Base-by-base conservation (phyloP, 2,888 invertebrate species). In the Drosophila robusta region DNA sequence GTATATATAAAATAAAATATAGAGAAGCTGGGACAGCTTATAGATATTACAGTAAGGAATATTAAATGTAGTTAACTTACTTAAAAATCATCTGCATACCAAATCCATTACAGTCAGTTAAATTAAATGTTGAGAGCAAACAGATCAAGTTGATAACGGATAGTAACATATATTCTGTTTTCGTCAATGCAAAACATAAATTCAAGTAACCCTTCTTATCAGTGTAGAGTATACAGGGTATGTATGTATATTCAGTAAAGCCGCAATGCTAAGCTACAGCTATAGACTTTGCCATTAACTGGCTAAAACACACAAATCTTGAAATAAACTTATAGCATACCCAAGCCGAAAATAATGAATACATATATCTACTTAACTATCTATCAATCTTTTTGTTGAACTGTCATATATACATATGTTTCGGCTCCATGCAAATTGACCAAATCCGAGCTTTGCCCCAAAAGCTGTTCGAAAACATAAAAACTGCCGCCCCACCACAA, bases 401-500 rank as follows among this genome's bases (percentile, higher is more conserved):
- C 36, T 55, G 60, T 70, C 44, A 54, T 55, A 44, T 55, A 44
- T 41, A 51, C 45, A 38, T 26, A 16, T 66, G 32, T 51, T 32
- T 11, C 34, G 7, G 36, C 44, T 50, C 24, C 41, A 60, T 70
- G 70, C 26, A 61, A 70, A 54, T 70, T 52, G 60, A 18, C 45
- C 16, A 36, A 9, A 50, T 52, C 51, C 56, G 41, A 29, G 42
- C 45, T 39, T 47, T 44, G 49, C 44, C 32, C 26, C 42, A 9
- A 29, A 9, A 29, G 9, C 29, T 29, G 29, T 29, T 29, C 9
- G 12, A 11, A 12, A 22, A 46, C 72, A 69, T 78, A 34, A 68
- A 75, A 70, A 70, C 64, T 41, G 64, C 60, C 62, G 57, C 65
- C 54, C 50, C 50, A 41, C 70, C 47, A 65, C 54, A 45, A 70